Conservation (phyloP, 2,888 invertebrate genomes). For the Epistrophe grossulariae region DNA sequence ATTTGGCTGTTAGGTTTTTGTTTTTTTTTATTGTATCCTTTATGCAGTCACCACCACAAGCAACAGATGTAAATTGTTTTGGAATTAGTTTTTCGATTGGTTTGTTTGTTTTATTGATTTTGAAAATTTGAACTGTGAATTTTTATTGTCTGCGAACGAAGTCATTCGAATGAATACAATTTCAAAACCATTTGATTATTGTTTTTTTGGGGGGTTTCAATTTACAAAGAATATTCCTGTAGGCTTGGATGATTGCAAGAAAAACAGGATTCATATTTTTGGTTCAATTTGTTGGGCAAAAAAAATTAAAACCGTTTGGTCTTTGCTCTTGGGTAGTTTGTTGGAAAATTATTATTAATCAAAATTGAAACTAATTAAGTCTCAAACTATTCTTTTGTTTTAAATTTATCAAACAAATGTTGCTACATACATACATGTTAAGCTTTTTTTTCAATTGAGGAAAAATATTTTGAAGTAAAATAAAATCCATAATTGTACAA, state of each 20-base stretch:
- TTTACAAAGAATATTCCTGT: neutral
- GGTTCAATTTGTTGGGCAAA: too few relatives aligned
- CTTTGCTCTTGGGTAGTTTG: too few relatives aligned
- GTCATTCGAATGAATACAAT: neutral
- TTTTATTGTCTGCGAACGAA: neutral
- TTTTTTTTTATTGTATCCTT: neutral
- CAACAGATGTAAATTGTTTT: conserved; percentile 24
- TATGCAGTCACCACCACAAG: neutral
- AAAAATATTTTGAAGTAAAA: too few relatives aligned
- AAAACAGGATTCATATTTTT: neutral
- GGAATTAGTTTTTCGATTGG: neutral
- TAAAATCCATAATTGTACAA: too few relatives aligned
- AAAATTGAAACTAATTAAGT: too few relatives aligned
- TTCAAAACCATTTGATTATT: neutral
- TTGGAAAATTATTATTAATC: too few relatives aligned
- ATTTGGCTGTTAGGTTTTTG: neutral
- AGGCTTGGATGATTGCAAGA: neutral
- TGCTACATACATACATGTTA: too few relatives aligned
- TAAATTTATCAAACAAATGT: too few relatives aligned
- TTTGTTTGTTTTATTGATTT: neutral
- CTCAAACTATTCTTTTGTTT: too few relatives aligned
- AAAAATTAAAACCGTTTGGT: too few relatives aligned
- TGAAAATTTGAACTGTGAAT: neutral
- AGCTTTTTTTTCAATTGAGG: too few relatives aligned
- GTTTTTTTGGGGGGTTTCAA: neutral